Base-by-base conservation (phyloP, 2,113 vertebrate genomes). In the Megaleporinus macrocephalus region DNA sequence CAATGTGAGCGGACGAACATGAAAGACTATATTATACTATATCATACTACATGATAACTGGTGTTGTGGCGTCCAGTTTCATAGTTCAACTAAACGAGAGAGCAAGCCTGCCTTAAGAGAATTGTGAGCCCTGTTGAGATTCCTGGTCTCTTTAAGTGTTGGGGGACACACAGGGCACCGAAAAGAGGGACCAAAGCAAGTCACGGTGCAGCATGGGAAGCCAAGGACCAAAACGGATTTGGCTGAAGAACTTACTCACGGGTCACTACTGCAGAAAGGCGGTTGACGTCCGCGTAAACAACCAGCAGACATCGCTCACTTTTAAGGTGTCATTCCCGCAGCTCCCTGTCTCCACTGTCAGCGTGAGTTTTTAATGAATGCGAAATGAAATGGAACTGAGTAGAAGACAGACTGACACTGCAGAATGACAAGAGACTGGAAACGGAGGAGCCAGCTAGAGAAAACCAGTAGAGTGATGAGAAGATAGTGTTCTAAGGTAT, bases 361-460 rank as follows among this genome's bases (percentile, higher is more conserved):
- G 93, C 93, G 89, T 92, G 93, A 94, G 90, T 81, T 92, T 93
- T 94, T 94, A 94, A 94, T 94, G 90, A 93, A 92, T 88, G 73
- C 0, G 51, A 87, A 86, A 86, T 90, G 53, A 86, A 85, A 83
- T 79, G 10, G 41, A 33, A 80, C 85, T 82, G 86, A 75, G 81
- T 69, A 59, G 72, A 68, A 78, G 13, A 41, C 71, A 73, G 76
- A 55, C 57, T 49, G 12, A 76, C 27, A n/a, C 2, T 78, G 76
- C 51, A 78, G 72, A 83, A 81, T 63, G 36, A 61, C 36, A 79
- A 18, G 27, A 27, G 47, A 59, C 36, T 10, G 5, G 74, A 41
- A 53, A 62, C 13, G 7, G 15, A 72, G 15, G 62, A 57, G 13
- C 16, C 1, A 62, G 33, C 53, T 69, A 9, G 11, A 55, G 29